Conservation (phyloP, 1,140 invertebrate genomes). For the Nixonia krombeini region DNA sequence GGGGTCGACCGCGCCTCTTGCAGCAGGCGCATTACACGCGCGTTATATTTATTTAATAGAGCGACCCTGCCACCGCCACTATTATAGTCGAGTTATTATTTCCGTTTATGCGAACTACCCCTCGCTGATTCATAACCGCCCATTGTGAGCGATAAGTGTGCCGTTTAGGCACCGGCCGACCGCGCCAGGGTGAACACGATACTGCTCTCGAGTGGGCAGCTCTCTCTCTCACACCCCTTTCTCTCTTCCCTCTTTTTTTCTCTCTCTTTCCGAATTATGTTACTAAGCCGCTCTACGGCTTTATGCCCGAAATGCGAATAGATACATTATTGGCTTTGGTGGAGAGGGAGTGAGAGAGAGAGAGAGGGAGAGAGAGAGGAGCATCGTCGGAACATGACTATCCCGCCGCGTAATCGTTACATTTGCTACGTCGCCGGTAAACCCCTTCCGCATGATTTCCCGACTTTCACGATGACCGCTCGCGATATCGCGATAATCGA, state of each 20-base stretch:
- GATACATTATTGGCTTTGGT: conserved; percentile 35
- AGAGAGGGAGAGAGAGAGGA: too few relatives aligned
- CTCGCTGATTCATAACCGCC: conserved; percentile 34
- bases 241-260: too few relatives aligned
- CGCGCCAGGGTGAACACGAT: conserved; percentile 62
- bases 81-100: conserved; percentile 60
- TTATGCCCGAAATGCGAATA: conserved; percentile 18
- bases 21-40: conserved; percentile 57
- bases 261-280: conserved; percentile 42
- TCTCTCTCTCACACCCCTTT: too few relatives aligned
- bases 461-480: too few relatives aligned
- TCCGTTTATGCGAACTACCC: conserved; percentile 56
- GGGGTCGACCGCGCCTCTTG: conserved; percentile 57
- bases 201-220: conserved; percentile 51
- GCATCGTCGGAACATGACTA: too few relatives aligned
- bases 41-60: conserved; percentile 68
- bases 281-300: conserved; percentile 33
- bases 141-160: conserved; percentile 49
- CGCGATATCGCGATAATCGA: too few relatives aligned
- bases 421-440: too few relatives aligned
- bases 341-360: conserved; percentile 35
- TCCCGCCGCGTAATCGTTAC: too few relatives aligned
- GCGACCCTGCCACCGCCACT: conserved; percentile 34
- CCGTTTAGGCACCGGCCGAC: conserved; percentile 61
- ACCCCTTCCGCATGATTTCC: too few relatives aligned